phyloP scores from a whole-genome alignment of 1,140 invertebrate genomes.

The Drosophila sp. region DNA sequence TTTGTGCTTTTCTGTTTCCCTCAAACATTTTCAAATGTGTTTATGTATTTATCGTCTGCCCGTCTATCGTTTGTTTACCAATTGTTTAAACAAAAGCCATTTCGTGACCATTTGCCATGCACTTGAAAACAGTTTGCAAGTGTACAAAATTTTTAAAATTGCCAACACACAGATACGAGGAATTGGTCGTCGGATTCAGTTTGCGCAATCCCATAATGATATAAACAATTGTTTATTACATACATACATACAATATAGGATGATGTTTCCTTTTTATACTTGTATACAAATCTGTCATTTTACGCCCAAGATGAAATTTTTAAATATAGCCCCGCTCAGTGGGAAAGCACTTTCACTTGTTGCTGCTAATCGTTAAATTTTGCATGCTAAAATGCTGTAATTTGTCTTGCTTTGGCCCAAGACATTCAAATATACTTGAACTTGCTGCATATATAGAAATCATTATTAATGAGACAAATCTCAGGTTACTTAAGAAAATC shows the following conservation, averaged over 20 bases:
- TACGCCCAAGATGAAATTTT: slow-evolving; percentile 35
- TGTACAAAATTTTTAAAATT: slow-evolving; percentile 26
- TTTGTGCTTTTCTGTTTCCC: slow-evolving; percentile 19
- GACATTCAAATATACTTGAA: not conserved
- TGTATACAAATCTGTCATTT: slow-evolving; percentile 42
- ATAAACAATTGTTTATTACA: slow-evolving; percentile 2
- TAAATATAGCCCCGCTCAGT: slow-evolving; percentile 56
- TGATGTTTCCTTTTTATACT: slow-evolving; percentile 15
- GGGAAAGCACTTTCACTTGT: slow-evolving; percentile 69
- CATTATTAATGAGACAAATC: too few species aligned
- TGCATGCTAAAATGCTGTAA: slow-evolving; percentile 27
- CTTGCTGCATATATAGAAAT: too few species aligned
- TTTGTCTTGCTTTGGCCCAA: slow-evolving; percentile 23
- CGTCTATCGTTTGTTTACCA: slow-evolving; percentile 11
- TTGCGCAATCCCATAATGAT: slow-evolving; percentile 54
- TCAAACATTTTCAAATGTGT: slow-evolving; percentile 33
- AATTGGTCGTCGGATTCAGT: slow-evolving; percentile 36
- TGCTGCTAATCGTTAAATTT: slow-evolving; percentile 37
- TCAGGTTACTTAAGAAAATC: too few species aligned
- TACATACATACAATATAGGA: slow-evolving; percentile 12
- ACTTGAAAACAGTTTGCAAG: slow-evolving; percentile 58
- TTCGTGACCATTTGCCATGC: slow-evolving; percentile 61
- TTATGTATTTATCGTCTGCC: slow-evolving; percentile 20
- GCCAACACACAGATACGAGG: slow-evolving; percentile 4
- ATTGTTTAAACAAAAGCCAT: slow-evolving; percentile 55